phyloP scores from a whole-genome alignment of 2,888 invertebrate genomes.

The Parnassius smintheus region DNA sequence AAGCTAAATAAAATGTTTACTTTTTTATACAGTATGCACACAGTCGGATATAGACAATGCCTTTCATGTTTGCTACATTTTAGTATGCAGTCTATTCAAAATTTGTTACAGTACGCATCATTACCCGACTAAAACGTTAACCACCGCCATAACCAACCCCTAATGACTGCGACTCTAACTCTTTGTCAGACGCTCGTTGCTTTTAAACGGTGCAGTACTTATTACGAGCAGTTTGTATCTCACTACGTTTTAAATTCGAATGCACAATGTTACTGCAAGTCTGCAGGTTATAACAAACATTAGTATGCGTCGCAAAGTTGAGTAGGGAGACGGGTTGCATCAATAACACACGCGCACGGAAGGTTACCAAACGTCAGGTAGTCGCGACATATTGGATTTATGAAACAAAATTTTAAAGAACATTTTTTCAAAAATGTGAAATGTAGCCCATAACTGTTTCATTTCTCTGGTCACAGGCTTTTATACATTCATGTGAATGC shows the following conservation, averaged over 20 bases:
- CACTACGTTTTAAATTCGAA: constrained; percentile 25
- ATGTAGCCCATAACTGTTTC: no score
- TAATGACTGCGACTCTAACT: constrained; percentile 18
- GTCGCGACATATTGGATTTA: neutral
- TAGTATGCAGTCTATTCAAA: no score
- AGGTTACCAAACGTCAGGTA: constrained; percentile 2
- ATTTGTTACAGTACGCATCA: no score
- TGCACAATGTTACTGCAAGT: constrained; percentile 27
- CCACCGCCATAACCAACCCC: constrained; percentile 14
- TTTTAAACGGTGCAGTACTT: constrained; percentile 21
- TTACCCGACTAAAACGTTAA: constrained; percentile 8
- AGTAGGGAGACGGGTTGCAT: constrained; percentile 56
- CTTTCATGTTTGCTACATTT: no score
- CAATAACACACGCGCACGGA: constrained; percentile 37
- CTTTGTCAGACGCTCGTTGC: constrained; percentile 20
- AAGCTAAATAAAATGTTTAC: no score
- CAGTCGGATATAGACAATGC: no score
- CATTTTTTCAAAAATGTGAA: no score
- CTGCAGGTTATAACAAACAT: constrained; percentile 31
- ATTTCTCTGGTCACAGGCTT: no score
- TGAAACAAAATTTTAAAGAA: neutral
- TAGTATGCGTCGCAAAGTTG: constrained; percentile 43
- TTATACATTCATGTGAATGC: no score
- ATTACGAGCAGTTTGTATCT: constrained; percentile 29
- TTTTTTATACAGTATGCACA: no score